Base-by-base conservation (phyloP, 2,797 vertebrate genomes). In the Hapalemur alaotrensis region DNA sequence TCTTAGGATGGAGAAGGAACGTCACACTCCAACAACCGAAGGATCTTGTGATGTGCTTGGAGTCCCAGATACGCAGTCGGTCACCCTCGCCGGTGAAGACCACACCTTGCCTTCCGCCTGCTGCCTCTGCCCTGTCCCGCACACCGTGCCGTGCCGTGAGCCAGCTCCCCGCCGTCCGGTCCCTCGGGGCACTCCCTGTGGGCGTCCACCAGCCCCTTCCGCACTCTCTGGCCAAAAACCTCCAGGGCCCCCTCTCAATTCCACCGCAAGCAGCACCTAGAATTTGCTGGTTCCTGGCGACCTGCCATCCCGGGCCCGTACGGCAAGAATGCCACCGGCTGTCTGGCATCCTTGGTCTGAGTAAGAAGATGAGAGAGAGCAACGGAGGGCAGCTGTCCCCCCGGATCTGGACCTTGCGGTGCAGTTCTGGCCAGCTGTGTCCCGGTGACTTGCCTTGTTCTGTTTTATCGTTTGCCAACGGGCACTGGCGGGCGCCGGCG, bases 1-100 rank as follows among this genome's bases (percentile, higher is more conserved):
- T 22, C 73, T 96, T 54, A n/a, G 41, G 46, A 87, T 93, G 41
- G 46, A 61, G 83, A 81, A 32, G 23, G 67, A n/a, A 11, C n/a
- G 11, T 57, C 83, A 65, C 35, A 48, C 83, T 82, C 70, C 35
- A 89, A 25, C 75, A 35, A 11, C 50, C 35, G 1, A 43, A 43
- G 48, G 30, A 79, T 86, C 18, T 15, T 18, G 15, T 15, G 43
- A 2, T 32, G 14, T 9, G 2, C 38, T 54, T 32, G 5, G 41
- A 52, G 63, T 59, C 75, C 38, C 17, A 48, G 50, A 15, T 70
- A 14, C 17, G 6, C 65, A 57, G 1, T 52, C 4, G 20, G 46
- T 63, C 22, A 79, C 35, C 23, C 8, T 5, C 1, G 1, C 8
- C 92, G 15, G 10, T 80, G 22, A 35, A 46, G 25, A 9, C 3